Percentiles rank a stretch among this genome's conserved stretches.
These are phyloP conservation scores for Teinopalpus imperialis DNA, from an alignment of 2,888 invertebrate species.

Conservation along the genomic window DNA sequence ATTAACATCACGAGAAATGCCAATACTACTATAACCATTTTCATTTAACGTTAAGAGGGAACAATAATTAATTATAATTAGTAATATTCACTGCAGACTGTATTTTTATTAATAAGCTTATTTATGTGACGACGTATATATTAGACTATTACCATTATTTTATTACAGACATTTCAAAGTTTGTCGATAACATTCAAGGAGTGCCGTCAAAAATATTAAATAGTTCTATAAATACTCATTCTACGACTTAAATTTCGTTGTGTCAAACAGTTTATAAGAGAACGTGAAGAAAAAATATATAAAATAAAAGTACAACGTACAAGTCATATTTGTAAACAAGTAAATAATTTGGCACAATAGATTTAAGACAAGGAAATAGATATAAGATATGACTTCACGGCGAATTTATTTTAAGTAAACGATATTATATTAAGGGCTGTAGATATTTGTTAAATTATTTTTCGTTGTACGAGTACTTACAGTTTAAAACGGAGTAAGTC, in stretches of 20 bases:
- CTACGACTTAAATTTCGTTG: slow-evolving; percentile 19
- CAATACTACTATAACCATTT: too few species aligned
- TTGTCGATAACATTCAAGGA: slow-evolving; percentile 34
- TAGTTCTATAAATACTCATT: slow-evolving; percentile 35
- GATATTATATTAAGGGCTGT: not conserved
- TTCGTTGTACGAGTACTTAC: not conserved
- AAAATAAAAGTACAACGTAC: not conserved
- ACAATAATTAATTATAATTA: too few species aligned
- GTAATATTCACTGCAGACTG: too few species aligned
- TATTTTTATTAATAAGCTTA: too few species aligned
- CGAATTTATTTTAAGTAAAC: slow-evolving; percentile 1
- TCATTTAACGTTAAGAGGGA: too few species aligned
- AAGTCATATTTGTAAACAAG: too few species aligned
- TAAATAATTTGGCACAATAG: slow-evolving; percentile 15
- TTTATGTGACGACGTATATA: too few species aligned
- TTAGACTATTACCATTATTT: too few species aligned
- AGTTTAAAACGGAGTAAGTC: not conserved
- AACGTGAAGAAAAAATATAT: not conserved
- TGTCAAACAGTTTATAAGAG: slow-evolving; percentile 3
- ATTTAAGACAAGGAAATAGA: not conserved
- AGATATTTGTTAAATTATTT: not conserved
- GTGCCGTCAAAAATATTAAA: slow-evolving; percentile 66
- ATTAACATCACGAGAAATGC: too few species aligned
- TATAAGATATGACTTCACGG: not conserved
- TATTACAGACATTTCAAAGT: slow-evolving; percentile 12